Percentiles rank a stretch among this genome's conserved stretches.
Conservation (phyloP, 1,140 invertebrate genomes). For the Calliphora vicina region DNA sequence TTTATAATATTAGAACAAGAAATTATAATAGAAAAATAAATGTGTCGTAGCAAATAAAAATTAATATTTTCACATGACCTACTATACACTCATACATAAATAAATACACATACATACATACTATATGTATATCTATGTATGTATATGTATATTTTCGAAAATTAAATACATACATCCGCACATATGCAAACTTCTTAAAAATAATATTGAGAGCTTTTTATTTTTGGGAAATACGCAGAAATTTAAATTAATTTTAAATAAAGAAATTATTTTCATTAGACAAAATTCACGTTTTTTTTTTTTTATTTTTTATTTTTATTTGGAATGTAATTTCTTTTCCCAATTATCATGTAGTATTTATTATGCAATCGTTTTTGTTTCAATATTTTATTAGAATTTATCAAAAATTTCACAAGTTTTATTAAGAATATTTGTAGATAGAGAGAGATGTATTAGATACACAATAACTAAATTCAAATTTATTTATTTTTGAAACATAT, state of each 20-base stretch:
- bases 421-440: too few species aligned
- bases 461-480: too few species aligned
- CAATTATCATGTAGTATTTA: too few species aligned
- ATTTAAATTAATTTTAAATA: not conserved
- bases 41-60: constrained; percentile 6
- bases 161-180: not conserved
- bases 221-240: not conserved
- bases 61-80: constrained; percentile 19
- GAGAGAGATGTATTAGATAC: too few species aligned
- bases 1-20: constrained; percentile 16
- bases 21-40: not conserved
- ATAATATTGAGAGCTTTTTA: not conserved
- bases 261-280: too few species aligned
- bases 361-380: too few species aligned
- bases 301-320: too few species aligned
- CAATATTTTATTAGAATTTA: too few species aligned
- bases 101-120: not conserved
- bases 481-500: not conserved
- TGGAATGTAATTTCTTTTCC: too few species aligned
- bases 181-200: not conserved
- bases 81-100: not conserved
- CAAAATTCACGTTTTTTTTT: too few species aligned
- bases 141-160: not conserved
- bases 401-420: too few species aligned
- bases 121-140: not conserved